Percentiles rank a stretch among this genome's conserved stretches.
phyloP scores from a whole-genome alignment of 2,888 invertebrate species.

The Zhuqinia jingwanae region DNA sequence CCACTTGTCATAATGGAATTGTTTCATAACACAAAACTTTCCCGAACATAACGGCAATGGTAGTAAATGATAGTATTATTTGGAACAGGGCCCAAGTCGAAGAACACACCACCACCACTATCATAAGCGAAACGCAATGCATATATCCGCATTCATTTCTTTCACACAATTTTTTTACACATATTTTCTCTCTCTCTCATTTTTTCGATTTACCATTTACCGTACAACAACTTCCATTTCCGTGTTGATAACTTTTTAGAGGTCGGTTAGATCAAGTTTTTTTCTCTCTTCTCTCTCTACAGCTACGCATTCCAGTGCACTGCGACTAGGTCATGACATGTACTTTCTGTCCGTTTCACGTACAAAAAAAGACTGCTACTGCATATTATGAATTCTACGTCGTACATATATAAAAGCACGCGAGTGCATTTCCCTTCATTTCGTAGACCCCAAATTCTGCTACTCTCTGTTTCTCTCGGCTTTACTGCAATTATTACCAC shows the following conservation, averaged over 20 bases:
- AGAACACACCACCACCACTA: too few species aligned
- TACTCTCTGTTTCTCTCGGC: slow-evolving; percentile 10
- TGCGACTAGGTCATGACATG: slow-evolving; percentile 58
- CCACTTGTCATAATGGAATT: slow-evolving; percentile 63
- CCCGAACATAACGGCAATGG: background rate
- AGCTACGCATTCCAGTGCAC: background rate
- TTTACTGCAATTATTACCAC: slow-evolving; percentile 41
- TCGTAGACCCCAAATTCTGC: too few species aligned
- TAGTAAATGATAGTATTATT: slow-evolving; percentile 56
- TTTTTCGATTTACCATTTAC: slow-evolving; percentile 40
- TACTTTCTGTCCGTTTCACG: background rate
- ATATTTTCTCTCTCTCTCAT: slow-evolving; percentile 15
- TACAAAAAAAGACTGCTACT: background rate
- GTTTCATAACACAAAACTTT: slow-evolving; percentile 15
- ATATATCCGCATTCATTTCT: background rate
- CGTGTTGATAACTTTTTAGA: slow-evolving; percentile 57
- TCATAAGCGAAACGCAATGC: slow-evolving; percentile 43
- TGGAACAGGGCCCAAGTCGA: background rate
- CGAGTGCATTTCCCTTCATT: slow-evolving; percentile 40
- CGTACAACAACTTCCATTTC: slow-evolving; percentile 32
- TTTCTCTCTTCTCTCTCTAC: slow-evolving; percentile 47
- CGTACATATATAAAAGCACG: too few species aligned
- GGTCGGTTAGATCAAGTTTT: slow-evolving; percentile 54
- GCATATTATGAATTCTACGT: too few species aligned
- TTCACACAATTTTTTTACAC: slow-evolving; percentile 10